Percentiles rank a stretch among this genome's conserved stretches.
phyloP scores from a whole-genome alignment of 2,888 invertebrate species.

The Himalopsyche tibetana region DNA sequence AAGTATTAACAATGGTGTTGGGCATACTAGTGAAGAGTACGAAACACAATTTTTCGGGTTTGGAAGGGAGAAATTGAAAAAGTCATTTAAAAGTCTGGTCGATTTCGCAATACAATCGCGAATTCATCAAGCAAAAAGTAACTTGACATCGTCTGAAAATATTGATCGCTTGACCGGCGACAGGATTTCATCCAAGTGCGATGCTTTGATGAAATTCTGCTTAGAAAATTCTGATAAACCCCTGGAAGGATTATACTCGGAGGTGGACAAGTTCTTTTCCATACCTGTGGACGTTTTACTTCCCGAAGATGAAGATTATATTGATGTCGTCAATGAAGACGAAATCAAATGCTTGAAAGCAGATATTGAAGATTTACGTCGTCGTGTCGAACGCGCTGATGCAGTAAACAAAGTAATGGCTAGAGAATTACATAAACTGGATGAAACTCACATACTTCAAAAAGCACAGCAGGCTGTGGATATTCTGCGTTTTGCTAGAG shows the following conservation, averaged over 20 bases:
- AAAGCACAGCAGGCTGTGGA: background rate
- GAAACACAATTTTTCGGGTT: conserved; percentile 76
- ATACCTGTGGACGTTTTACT: conserved; percentile 73
- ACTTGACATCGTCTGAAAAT: conserved; percentile 71
- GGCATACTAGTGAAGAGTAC: conserved; percentile 72
- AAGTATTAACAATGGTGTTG: background rate
- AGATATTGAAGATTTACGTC: conserved; percentile 71
- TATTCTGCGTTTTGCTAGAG: background rate
- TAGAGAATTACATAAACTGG: conserved; percentile 49
- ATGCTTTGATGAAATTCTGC: conserved; percentile 68
- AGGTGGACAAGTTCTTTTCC: conserved; percentile 72
- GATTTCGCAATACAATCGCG: conserved; percentile 73
- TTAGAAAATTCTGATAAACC: conserved; percentile 67
- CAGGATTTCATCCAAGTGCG: conserved; percentile 71
- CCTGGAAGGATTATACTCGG: conserved; percentile 71
- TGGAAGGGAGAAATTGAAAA: conserved; percentile 74
- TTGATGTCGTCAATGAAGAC: conserved; percentile 70
- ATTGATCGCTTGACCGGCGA: conserved; percentile 70
- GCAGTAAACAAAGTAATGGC: conserved; percentile 71
- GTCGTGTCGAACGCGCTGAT: conserved; percentile 67
- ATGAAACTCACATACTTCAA: background rate
- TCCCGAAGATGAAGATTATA: conserved; percentile 73
- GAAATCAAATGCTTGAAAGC: conserved; percentile 71
- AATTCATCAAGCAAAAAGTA: conserved; percentile 73
- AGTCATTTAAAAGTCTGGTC: conserved; percentile 74